Conservation (phyloP, 1,140 invertebrate genomes). For the Bilobella aurantiaca region DNA sequence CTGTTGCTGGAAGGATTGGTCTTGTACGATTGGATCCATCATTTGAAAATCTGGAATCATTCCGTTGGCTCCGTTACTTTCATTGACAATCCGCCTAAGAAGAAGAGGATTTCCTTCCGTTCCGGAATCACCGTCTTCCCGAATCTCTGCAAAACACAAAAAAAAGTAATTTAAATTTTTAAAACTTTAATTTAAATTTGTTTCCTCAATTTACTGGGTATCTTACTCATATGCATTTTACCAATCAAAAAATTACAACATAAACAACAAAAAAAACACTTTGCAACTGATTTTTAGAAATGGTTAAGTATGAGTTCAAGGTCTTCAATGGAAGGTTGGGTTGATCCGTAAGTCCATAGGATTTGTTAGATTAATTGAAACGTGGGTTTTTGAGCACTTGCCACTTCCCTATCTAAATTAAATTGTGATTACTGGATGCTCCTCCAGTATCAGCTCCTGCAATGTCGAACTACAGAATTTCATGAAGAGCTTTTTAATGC, state of each 20-base stretch:
- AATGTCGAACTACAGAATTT: no score
- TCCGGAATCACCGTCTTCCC: constrained; percentile 24
- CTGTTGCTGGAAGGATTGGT: constrained; percentile 35
- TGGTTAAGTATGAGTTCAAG: no score
- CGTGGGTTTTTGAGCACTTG: no score
- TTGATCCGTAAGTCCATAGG: no score
- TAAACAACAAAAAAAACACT: no score
- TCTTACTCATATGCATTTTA: not conserved
- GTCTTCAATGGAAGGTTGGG: no score
- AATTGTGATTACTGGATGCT: no score
- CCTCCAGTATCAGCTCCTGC: no score
- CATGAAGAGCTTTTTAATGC: no score
- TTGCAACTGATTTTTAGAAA: no score
- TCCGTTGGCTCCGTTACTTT: constrained; percentile 29
- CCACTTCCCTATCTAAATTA: no score
- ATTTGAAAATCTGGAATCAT: constrained; percentile 29
- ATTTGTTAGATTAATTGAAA: no score
- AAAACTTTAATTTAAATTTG: not conserved
- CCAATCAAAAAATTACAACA: not conserved
- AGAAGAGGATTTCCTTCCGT: constrained; percentile 24
- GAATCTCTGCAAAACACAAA: constrained; percentile 27
- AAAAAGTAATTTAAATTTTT: not conserved
- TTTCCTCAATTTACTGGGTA: not conserved
- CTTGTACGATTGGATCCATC: constrained; percentile 34
- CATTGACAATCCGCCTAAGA: constrained; percentile 24